Percentiles rank a stretch among this genome's conserved stretches.
These are phyloP conservation scores for Buathra laborator DNA, from an alignment of 2,888 invertebrate species.

Conservation along the genomic window DNA sequence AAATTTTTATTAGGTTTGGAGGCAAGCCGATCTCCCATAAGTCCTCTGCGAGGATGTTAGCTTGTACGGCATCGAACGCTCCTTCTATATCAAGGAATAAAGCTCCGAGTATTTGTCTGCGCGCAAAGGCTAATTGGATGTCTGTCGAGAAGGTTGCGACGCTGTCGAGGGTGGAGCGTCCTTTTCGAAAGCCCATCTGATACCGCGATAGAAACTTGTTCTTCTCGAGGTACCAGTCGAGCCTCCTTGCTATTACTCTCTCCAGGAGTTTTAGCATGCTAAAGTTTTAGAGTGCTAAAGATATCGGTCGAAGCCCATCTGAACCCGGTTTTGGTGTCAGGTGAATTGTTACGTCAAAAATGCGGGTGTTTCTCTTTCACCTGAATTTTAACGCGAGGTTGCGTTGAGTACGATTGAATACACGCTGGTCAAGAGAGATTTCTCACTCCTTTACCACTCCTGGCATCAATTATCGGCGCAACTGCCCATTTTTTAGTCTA, in stretches of 20 bases:
- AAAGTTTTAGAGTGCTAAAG: slow-evolving; percentile 19
- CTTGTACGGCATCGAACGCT: slow-evolving; percentile 41
- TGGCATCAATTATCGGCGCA: no score
- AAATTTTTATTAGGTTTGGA: not conserved
- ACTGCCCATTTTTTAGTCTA: no score
- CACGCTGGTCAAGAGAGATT: no score
- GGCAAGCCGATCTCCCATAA: not conserved
- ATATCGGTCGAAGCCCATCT: slow-evolving; percentile 19
- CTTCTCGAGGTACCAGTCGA: slow-evolving; percentile 22
- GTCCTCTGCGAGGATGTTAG: not conserved
- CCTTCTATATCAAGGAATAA: slow-evolving; percentile 46
- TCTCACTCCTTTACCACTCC: no score
- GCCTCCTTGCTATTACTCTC: slow-evolving; percentile 11
- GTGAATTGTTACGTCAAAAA: no score
- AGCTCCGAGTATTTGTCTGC: not conserved
- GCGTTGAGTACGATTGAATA: no score
- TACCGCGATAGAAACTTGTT: not conserved
- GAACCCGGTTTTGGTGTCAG: slow-evolving; percentile 34
- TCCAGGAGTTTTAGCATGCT: slow-evolving; percentile 23
- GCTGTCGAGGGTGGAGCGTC: slow-evolving; percentile 31
- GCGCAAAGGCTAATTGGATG: not conserved
- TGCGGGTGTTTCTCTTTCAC: no score
- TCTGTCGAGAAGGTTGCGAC: slow-evolving; percentile 13
- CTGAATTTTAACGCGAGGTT: no score
- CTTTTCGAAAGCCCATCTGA: slow-evolving; percentile 41